phyloP scores from a whole-genome alignment of 2,888 invertebrate species.

The Nyleta sp. region DNA sequence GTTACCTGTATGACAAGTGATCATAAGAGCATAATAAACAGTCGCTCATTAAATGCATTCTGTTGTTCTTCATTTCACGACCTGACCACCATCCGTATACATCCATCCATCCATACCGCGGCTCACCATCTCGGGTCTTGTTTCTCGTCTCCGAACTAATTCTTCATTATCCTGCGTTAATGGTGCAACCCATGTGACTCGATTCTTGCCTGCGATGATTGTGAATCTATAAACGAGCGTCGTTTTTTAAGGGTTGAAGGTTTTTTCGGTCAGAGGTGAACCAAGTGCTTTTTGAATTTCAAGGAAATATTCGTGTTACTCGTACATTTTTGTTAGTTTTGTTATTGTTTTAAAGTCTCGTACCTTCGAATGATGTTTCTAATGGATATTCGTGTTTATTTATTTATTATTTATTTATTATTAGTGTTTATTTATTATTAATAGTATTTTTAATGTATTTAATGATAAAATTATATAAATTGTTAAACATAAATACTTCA shows the following conservation, averaged over 20 bases:
- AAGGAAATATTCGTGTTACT: no score
- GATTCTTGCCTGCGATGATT: conserved; percentile 43
- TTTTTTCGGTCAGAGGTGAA: not conserved
- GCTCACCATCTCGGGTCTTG: conserved; percentile 52
- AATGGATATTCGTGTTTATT: no score
- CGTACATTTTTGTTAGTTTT: no score
- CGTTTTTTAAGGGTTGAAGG: not conserved
- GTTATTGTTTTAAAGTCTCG: no score
- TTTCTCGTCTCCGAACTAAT: conserved; percentile 24
- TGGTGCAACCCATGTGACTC: conserved; percentile 21
- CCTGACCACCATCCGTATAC: conserved; percentile 76
- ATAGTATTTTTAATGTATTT: no score
- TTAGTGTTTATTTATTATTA: no score
- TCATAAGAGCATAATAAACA: conserved; percentile 83
- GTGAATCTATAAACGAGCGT: conserved; percentile 37
- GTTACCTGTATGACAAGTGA: conserved; percentile 83
- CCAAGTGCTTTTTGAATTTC: not conserved
- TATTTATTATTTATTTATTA: no score
- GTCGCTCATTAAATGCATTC: conserved; percentile 83
- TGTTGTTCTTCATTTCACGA: conserved; percentile 83
- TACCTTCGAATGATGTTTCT: no score
- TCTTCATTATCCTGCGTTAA: conserved; percentile 39
- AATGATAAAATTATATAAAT: no score
- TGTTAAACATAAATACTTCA: no score
- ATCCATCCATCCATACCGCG: conserved; percentile 69